Evolutionary conservation across 2,797 vertebrate species (phyloP), one percentile per base, ranked within the genome.

Genomic region (Megalops cyprinoides): DNA sequence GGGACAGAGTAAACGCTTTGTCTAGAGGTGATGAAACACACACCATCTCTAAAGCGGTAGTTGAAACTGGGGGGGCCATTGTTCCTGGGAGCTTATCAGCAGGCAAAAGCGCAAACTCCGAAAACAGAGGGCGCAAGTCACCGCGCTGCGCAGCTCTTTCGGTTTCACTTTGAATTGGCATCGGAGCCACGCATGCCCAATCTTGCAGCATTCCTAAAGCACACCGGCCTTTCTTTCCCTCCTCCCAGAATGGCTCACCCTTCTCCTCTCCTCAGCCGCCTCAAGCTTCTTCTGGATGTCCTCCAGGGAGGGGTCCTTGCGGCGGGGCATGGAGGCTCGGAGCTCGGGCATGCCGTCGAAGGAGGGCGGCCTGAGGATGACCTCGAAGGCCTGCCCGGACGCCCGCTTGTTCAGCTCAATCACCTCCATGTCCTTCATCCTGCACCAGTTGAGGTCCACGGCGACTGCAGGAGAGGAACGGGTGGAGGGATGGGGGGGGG

Each of bases 391-490:
- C 85, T 98, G 97, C 9, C 98, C 98, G 0, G 97, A 98, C 1
- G 97, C 89, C 0, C 97, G 90, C 74, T 98, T 98, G 91, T 96
- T 98, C 87, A 99, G 92, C 90, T 99, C 97, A 0, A 98, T 98
- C 83, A 99, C 97, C 84, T 99, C 98, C 97, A 99, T 97, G 93
- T 99, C 96, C 0, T 96, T 96, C 86, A 99, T 98, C 76, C 96
- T 95, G 0, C 97, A 97, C 92, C 98, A 96, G 82, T 97, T 98
- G 87, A 98, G 91, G 85, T 99, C 97, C 78, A 98, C 97, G 0
- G 97, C 96, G 75, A 97, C 98, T 90, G 88, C 81, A n/a, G n/a
- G n/a, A n/a, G n/a, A n/a, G 82, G 71, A 48, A n/a, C n/a, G n/a
- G n/a, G n/a, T n/a, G n/a, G n/a, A n/a, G n/a, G n/a, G n/a, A n/a